phyloP scores from a whole-genome alignment of 2,888 invertebrate genomes.

The Tillus elongatus region DNA sequence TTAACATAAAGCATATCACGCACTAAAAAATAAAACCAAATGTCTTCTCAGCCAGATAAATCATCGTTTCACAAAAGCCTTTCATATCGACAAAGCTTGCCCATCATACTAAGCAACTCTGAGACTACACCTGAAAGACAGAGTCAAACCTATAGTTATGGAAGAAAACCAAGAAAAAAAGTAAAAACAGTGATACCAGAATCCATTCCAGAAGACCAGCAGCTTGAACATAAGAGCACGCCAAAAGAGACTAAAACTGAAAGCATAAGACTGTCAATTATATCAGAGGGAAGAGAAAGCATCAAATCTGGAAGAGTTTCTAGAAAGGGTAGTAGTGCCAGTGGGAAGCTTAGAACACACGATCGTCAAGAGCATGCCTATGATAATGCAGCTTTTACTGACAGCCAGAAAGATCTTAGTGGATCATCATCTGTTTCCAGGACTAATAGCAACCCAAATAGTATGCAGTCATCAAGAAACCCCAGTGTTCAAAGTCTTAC shows the following conservation, averaged over 20 bases:
- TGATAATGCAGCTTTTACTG: conserved; percentile 23
- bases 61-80: too few relatives aligned
- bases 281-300: not conserved
- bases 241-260: too few relatives aligned
- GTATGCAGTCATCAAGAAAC: conserved; percentile 24
- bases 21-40: too few relatives aligned
- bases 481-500: conserved; percentile 31
- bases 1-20: too few relatives aligned
- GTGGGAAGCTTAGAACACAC: too few relatives aligned
- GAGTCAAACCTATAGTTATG: not conserved
- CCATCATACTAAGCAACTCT: too few relatives aligned
- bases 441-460: conserved; percentile 17
- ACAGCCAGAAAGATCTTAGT: not conserved
- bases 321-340: conserved; percentile 11
- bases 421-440: conserved; percentile 10
- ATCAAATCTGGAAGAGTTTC: not conserved
- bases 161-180: not conserved
- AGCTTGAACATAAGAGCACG: too few relatives aligned
- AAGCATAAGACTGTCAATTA: too few relatives aligned
- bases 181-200: not conserved
- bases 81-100: too few relatives aligned
- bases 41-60: too few relatives aligned
- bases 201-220: not conserved
- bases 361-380: conserved; percentile 19
- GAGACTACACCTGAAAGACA: too few relatives aligned